phyloP scores from a whole-genome alignment of 2,888 invertebrate genomes.

The Ophion obscuratus region DNA sequence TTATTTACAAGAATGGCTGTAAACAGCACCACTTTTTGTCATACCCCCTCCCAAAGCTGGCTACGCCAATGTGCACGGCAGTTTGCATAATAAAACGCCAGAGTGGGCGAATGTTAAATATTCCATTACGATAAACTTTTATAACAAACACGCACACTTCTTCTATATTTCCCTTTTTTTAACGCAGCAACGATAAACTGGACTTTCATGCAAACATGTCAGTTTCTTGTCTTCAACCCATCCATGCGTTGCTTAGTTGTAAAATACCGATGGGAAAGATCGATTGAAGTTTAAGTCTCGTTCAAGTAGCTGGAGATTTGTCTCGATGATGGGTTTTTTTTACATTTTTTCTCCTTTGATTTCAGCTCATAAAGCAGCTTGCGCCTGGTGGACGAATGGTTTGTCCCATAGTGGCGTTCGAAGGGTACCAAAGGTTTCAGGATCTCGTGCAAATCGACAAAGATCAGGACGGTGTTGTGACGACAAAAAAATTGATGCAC shows the following conservation, averaged over 20 bases:
- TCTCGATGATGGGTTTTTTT: conserved; percentile 19
- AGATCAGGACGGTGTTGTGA: conserved; percentile 90
- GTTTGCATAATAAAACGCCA: too few relatives aligned
- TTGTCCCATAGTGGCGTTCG: conserved; percentile 95
- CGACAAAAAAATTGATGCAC: conserved; percentile 93
- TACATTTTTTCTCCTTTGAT: conserved; percentile 70
- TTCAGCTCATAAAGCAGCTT: conserved; percentile 92
- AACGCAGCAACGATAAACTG: neutral
- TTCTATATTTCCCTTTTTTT: too few relatives aligned
- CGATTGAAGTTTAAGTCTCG: neutral
- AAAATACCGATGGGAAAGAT: neutral
- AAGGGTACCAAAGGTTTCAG: conserved; percentile 89
- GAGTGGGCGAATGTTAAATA: too few relatives aligned
- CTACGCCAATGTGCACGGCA: too few relatives aligned
- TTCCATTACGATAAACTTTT: too few relatives aligned
- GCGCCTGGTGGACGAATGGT: conserved; percentile 96
- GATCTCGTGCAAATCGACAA: conserved; percentile 92
- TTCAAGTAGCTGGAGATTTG: neutral
- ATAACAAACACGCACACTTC: too few relatives aligned
- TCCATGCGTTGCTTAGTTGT: neutral
- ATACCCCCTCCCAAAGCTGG: too few relatives aligned
- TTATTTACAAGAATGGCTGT: too few relatives aligned
- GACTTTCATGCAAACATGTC: neutral
- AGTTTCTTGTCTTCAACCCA: neutral
- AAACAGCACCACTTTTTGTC: too few relatives aligned